phyloP scores from a whole-genome alignment of 2,888 invertebrate species.

The Plusia festucae region DNA sequence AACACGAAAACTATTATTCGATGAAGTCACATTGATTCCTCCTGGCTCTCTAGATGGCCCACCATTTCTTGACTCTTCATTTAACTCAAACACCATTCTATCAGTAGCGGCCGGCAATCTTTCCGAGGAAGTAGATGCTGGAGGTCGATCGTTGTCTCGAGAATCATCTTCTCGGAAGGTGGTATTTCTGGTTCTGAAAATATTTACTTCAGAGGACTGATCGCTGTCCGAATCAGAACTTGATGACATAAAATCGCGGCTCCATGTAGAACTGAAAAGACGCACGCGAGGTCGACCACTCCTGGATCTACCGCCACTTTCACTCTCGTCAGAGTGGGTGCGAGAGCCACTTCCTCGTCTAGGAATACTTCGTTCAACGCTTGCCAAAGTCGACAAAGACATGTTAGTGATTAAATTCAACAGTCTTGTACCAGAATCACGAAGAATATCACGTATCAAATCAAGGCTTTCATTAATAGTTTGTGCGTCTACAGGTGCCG shows the following conservation, averaged over 20 bases:
- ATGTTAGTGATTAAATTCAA: conserved; percentile 85
- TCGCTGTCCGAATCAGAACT: conserved; percentile 85
- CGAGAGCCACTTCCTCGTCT: conserved; percentile 63
- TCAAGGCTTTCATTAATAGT: conserved; percentile 85
- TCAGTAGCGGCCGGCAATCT: conserved; percentile 62
- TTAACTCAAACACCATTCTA: conserved; percentile 75
- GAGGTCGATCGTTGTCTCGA: conserved; percentile 53
- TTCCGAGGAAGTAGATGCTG: conserved; percentile 43
- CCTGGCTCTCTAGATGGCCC: conserved; percentile 58
- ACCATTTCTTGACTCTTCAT: conserved; percentile 60
- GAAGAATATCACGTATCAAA: conserved; percentile 83
- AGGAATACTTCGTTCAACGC: conserved; percentile 70
- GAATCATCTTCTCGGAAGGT: conserved; percentile 75
- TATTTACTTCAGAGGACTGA: conserved; percentile 80
- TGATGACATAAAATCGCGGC: conserved; percentile 73
- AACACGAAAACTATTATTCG: conserved; percentile 77
- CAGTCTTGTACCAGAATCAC: conserved; percentile 84
- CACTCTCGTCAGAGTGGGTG: conserved; percentile 73
- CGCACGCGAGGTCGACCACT: conserved; percentile 66
- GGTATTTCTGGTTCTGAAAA: conserved; percentile 80
- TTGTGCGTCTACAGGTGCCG: conserved; percentile 77
- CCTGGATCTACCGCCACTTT: conserved; percentile 57
- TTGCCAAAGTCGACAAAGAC: conserved; percentile 80
- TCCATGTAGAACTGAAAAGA: conserved; percentile 68
- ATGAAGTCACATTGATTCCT: conserved; percentile 69